Conservation (phyloP, 2,113 vertebrate species). For the Lepus europaeus region DNA sequence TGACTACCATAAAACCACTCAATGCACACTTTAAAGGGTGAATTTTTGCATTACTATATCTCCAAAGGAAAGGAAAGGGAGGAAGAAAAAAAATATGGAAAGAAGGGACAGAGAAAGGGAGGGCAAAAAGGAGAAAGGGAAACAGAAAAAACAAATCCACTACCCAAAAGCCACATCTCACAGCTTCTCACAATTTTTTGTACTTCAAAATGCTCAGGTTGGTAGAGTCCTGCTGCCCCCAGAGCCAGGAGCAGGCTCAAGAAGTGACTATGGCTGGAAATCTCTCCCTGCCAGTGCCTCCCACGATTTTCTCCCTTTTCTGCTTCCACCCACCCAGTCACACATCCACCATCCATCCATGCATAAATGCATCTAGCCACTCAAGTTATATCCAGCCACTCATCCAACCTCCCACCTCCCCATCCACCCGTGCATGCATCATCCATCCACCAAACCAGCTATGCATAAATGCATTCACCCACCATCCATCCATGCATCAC, state of each 20-base stretch:
- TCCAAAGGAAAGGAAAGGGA: neutral
- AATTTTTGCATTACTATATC: neutral
- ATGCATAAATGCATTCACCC: too few species aligned
- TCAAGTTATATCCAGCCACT: neutral
- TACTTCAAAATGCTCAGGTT: neutral
- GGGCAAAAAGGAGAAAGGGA: neutral
- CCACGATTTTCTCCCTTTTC: fast-evolving
- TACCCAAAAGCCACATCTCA: neutral
- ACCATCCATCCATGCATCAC: neutral
- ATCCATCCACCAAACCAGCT: neutral
- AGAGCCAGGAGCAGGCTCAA: neutral
- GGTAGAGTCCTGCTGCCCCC: neutral
- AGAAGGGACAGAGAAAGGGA: neutral
- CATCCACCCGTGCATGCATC: too few species aligned
- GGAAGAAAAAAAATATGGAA: neutral
- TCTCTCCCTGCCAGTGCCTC: neutral
- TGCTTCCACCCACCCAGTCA: neutral
- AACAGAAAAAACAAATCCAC: neutral
- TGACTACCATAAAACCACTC: neutral
- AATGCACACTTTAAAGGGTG: neutral
- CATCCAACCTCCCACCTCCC: too few species aligned
- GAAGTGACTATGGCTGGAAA: neutral
- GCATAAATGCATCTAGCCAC: neutral
- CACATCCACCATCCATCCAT: neutral
- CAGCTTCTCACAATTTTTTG: slow-evolving; percentile 11